A percentile compares a stretch with the other conserved stretches of the same genome.
Conservation (phyloP, 2,888 invertebrate species). For the Nephrotoma appendiculata region DNA sequence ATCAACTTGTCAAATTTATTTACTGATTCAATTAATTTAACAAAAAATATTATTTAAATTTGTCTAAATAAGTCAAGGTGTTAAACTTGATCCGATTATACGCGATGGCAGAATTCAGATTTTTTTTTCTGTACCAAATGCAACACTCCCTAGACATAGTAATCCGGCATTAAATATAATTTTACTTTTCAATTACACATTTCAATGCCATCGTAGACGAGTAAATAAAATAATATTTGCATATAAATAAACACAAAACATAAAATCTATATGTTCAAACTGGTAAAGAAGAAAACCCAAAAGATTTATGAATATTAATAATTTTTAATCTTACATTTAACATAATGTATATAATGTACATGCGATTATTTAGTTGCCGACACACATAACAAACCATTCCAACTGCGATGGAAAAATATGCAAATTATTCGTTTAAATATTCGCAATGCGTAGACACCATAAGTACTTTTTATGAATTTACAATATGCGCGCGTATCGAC, state of each 20-base stretch:
- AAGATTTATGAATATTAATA: background rate
- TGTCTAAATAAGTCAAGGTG: background rate
- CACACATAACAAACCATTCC: background rate
- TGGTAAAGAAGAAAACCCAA: background rate
- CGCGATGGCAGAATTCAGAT: background rate
- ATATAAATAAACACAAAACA: background rate
- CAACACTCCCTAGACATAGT: background rate
- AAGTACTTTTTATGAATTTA: background rate
- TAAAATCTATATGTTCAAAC: background rate
- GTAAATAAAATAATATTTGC: background rate
- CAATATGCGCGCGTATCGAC: background rate
- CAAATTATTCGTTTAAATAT: background rate
- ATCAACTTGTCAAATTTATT: background rate
- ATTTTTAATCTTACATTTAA: background rate
- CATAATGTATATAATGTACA: background rate
- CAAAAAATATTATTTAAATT: background rate
- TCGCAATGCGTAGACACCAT: background rate
- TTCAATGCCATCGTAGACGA: background rate
- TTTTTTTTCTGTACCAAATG: background rate
- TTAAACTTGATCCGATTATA: background rate
- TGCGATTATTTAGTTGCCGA: background rate
- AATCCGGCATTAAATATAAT: background rate
- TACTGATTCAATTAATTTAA: background rate
- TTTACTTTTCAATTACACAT: background rate
- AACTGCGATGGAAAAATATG: background rate